A percentile compares a stretch with the other conserved stretches of the same genome.
Evolutionary conservation across 64 coral and sea anemone genomes (phyloP).

Genomic region (Acropora tenuis): DNA sequence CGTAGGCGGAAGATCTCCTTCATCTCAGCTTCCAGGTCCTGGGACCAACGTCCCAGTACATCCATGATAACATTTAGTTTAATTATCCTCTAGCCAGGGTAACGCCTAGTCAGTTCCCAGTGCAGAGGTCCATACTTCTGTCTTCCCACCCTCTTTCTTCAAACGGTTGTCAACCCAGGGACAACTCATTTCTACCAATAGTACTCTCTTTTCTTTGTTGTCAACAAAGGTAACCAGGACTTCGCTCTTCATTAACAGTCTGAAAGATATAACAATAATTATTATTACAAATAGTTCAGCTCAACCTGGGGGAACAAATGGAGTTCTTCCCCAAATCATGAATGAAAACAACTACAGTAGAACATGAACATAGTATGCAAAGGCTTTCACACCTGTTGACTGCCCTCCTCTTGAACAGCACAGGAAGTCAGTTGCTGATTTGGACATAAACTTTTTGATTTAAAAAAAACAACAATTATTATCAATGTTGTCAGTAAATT

Average conservation of each 20-base stretch:
- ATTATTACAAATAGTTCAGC: background rate
- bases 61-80: no score
- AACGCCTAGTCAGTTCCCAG: no score
- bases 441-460: background rate
- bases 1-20: no score
- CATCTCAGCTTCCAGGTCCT: no score
- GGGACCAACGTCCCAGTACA: no score
- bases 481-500: background rate
- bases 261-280: background rate
- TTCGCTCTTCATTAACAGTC: background rate
- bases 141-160: no score
- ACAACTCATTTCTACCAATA: no score
- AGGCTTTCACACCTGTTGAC: background rate
- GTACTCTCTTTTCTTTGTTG: no score
- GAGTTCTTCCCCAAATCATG: background rate
- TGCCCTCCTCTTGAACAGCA: background rate
- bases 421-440: background rate
- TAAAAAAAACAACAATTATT: background rate
- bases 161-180: no score
- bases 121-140: no score
- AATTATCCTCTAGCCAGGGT: no score
- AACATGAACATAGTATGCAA: background rate
- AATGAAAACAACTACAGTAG: background rate
- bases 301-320: background rate
- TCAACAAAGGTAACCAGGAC: background rate